Evolutionary conservation across 2,888 invertebrate species (phyloP), one percentile per base, ranked within the genome.

Genomic region (Trimorus sp.): DNA sequence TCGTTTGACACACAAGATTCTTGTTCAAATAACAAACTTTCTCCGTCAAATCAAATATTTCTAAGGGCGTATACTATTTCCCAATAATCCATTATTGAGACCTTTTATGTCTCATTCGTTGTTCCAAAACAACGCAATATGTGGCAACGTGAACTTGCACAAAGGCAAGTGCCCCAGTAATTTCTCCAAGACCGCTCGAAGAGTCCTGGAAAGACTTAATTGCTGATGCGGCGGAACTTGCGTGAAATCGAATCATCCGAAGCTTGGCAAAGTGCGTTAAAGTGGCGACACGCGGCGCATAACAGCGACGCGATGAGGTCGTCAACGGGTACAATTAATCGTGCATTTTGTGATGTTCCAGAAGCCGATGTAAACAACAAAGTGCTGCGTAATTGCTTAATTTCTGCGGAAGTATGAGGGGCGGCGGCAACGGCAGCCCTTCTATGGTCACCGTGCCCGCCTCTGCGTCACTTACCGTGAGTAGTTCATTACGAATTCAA

Each of bases 401-500:
- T 82, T 82, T 70, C 54, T 68, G 63, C 77, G 53, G 65, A 77
- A 85, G 65, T 71, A 88, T 89, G 88, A 89, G 87, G 87, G 89
- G 88, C 84, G 88, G 87, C 81, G 87, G 85, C 69, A 84, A 82
- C 48, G 87, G 87, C 79, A 87, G 86, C 81, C 86, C 87, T 70
- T 84, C 85, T 73, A 86, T 88, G 86, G 87, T 89, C 83, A 89
- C 87, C 75, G 86, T 89, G 37, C 89, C 90, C 77, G 87, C 88
- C 85, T 89, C 90, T 60, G 85, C 88, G 69, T 89, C 89, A 42
- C 84, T 89, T 53, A 89, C 88, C 78, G 90, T 90, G 83, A 89
- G 90, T 89, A 79, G 68, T 78, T 77, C 84, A 83, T 84, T 82
- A 79, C 71, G 70, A 79, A 83, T 83, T 84, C 83, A 81, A 63